Base-by-base conservation (phyloP, 2,797 vertebrate genomes). In the Tympanoctomys barrerae region DNA sequence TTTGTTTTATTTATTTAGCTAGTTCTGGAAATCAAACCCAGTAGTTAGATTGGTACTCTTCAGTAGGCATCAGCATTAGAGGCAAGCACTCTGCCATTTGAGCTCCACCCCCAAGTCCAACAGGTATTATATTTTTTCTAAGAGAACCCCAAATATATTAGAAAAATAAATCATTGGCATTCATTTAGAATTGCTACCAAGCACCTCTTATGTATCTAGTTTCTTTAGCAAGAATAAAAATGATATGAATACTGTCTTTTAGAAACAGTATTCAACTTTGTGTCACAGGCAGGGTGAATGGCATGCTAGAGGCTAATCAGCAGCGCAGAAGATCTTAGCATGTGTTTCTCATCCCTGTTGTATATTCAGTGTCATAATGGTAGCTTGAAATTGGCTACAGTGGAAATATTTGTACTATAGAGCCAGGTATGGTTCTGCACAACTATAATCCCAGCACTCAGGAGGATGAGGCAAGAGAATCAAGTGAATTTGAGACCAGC, bases 161-260 rank as follows among this genome's bases (percentile, higher is more conserved):
- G 68, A 86, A 92, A 86, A 95, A 31, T 66, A 9, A 66, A n/a
- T 31, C 24, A 64, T 31, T 19, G 66, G 21, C 57, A 82, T 94
- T 93, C 52, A 89, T 82, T 90, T 91, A 79, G 12, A 87, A 68
- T 80, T 87, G 33, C 42, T 89, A 75, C 64, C 62, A 87, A 64
- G 24, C 33, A 90, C 83, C 62, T 82, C 4, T 52, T 90, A 5
- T 70, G 2, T 83, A 24, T 80, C 22, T 92, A 12, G 42, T 90
- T 87, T 91, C 59, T 80, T 91, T 33, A 77, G 33, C 64, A 91
- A 96, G 78, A 85, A 77, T 68, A 89, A 68, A 92, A 54, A 59
- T 71, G 19, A 12, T 78, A 2, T 85, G n/a, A 86, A 78, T 77
- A 49, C 4, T 83, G 57, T n/a, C 59, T 49, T 93, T 7, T 73